Conservation (phyloP, 1,140 invertebrate species). For the Planococcus citri region DNA sequence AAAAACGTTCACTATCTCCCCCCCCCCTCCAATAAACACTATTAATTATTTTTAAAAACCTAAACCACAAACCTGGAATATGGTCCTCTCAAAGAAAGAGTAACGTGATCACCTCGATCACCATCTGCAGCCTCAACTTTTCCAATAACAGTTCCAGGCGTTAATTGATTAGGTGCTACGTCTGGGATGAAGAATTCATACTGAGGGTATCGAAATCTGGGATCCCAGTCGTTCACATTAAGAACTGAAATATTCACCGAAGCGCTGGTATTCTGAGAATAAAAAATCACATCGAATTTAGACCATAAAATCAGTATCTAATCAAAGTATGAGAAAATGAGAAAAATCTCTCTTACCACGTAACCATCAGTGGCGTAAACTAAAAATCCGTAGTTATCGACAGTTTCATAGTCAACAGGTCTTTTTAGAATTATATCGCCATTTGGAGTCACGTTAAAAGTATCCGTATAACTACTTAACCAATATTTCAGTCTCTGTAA, state of each 20-base stretch:
- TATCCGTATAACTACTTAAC: constrained; percentile 48
- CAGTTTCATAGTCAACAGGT: constrained; percentile 66
- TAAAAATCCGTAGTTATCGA: constrained; percentile 55
- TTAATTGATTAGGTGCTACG: constrained; percentile 33
- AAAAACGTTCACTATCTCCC: too few relatives aligned
- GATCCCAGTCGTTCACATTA: constrained; percentile 88
- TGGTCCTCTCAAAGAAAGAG: constrained; percentile 53
- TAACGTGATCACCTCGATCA: constrained; percentile 57
- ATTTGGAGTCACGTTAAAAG: constrained; percentile 57
- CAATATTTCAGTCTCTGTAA: constrained; percentile 45
- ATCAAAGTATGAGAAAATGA: neutral
- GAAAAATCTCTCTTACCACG: too few relatives aligned
- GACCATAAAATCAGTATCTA: too few relatives aligned
- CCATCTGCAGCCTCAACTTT: constrained; percentile 60
- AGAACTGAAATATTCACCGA: constrained; percentile 64
- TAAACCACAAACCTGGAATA: constrained; percentile 43
- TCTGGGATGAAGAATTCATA: constrained; percentile 66
- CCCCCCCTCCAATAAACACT: too few relatives aligned
- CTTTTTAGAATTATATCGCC: constrained; percentile 68
- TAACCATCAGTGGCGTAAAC: constrained; percentile 74
- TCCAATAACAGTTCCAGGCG: constrained; percentile 28
- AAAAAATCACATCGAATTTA: too few relatives aligned
- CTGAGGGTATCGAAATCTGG: constrained; percentile 65
- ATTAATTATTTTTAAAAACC: too few relatives aligned
- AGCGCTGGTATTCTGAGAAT: constrained; percentile 59